Evolutionary conservation across 1,140 invertebrate genomes (phyloP).

Genomic region (Lepidurus couesii): DNA sequence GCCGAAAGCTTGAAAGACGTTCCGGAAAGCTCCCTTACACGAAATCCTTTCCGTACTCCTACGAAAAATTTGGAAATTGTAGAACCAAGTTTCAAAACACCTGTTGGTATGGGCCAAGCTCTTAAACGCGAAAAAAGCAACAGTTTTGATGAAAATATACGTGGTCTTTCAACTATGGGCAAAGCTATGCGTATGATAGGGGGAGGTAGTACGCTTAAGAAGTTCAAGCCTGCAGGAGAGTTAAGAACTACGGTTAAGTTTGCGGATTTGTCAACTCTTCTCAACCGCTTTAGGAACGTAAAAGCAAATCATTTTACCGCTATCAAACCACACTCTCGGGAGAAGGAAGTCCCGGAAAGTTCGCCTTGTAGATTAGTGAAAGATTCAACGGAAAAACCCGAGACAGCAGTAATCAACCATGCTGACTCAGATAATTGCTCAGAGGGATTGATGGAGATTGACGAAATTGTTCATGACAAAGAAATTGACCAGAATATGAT

Average conservation of each 20-base stretch:
- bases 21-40: background rate
- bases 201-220: background rate
- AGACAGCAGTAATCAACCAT: too few species aligned
- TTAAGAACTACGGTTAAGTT: background rate
- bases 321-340: too few species aligned
- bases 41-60: background rate
- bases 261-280: background rate
- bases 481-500: too few species aligned
- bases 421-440: too few species aligned
- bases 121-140: background rate
- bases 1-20: background rate
- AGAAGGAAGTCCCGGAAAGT: too few species aligned
- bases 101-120: background rate
- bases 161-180: background rate
- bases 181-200: background rate
- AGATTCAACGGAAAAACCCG: too few species aligned
- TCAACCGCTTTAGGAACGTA: background rate
- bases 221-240: background rate
- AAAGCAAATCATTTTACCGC: background rate
- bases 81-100: background rate
- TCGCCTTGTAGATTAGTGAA: too few species aligned
- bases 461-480: too few species aligned
- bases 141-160: slow-evolving; percentile 46
- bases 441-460: too few species aligned
- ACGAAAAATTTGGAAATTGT: background rate